A percentile compares a stretch with the other conserved stretches of the same genome.
Evolutionary conservation across 2,888 invertebrate species (phyloP).

Genomic region (Nipponacmea schrenckii): DNA sequence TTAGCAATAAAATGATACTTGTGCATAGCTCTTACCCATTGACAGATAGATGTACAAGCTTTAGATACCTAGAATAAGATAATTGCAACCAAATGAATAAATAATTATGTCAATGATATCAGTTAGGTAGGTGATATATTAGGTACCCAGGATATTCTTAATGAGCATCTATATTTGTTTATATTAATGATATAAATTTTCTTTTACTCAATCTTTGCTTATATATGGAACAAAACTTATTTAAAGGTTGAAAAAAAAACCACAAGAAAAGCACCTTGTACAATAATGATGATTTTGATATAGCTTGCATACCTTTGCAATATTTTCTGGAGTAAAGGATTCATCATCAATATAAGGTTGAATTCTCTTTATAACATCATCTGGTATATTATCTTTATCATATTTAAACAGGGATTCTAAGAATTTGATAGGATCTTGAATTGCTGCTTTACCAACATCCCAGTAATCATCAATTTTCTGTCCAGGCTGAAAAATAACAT

Average conservation of each 20-base stretch:
- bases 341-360: constrained; percentile 68
- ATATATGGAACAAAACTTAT: no score
- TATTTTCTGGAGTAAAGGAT: constrained; percentile 65
- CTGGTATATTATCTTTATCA: constrained; percentile 69
- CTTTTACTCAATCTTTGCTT: no score
- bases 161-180: no score
- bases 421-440: constrained; percentile 67
- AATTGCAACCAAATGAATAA: no score
- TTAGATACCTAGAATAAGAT: constrained; percentile 77
- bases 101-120: no score
- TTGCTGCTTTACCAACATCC: constrained; percentile 67
- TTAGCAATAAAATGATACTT: constrained; percentile 69
- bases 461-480: constrained; percentile 68
- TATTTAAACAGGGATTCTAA: constrained; percentile 67
- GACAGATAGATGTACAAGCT: constrained; percentile 83
- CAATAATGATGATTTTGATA: no score
- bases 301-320: constrained; percentile 69
- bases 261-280: no score
- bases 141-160: no score
- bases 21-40: constrained; percentile 76
- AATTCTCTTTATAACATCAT: constrained; percentile 65
- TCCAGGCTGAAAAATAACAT: constrained; percentile 61
- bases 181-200: no score
- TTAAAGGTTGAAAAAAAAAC: no score
- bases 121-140: no score